Evolutionary conservation across 2,113 vertebrate species (phyloP), one percentile per base, ranked within the genome.

Genomic region (Himantopus leucocephalus): DNA sequence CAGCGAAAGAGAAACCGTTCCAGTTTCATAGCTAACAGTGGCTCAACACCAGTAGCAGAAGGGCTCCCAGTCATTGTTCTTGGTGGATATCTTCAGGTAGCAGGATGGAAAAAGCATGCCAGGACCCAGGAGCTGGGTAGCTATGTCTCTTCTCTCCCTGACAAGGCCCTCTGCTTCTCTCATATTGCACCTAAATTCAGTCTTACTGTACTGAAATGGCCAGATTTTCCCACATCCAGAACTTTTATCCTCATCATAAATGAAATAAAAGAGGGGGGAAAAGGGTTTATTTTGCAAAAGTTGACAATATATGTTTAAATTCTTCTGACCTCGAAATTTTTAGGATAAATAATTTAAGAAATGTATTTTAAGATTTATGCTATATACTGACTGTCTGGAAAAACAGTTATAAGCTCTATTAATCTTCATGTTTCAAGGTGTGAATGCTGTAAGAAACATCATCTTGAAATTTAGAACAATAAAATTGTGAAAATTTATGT

Each of bases 241-340:
- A 52, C 5, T 72, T 91, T 45, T 29, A n/a, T 2, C 70, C 8
- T 71, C 18, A 19, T 80, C 70, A 37, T 29, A 50, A 87, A 83
- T 23, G 7, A 83, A 73, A 73, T 70, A 35, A 75, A 41, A 52
- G 9, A 5, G 0, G 0, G 12, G 2, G 1, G 1, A 2, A 14
- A 85, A 58, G 8, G 5, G 1, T 74, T 84, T 80, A 45, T 84
- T 80, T 24, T 59, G 27, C 10, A 39, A 8, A 48, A 53, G 18
- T 7, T 68, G 37, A 43, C 34, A 71, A 58, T 7, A 15, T 4
- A 21, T 6, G 29, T 84, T 77, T 47, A 59, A 70, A 66, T 74
- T 63, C 14, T 68, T 58, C 50, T 71, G 22, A 26, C 82, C 39
- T 79, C 9, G 83, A 80, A 90, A 95, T 30, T 55, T 14, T n/a